Conservation (phyloP, 1,140 invertebrate species). For the Bombus waltoni region DNA sequence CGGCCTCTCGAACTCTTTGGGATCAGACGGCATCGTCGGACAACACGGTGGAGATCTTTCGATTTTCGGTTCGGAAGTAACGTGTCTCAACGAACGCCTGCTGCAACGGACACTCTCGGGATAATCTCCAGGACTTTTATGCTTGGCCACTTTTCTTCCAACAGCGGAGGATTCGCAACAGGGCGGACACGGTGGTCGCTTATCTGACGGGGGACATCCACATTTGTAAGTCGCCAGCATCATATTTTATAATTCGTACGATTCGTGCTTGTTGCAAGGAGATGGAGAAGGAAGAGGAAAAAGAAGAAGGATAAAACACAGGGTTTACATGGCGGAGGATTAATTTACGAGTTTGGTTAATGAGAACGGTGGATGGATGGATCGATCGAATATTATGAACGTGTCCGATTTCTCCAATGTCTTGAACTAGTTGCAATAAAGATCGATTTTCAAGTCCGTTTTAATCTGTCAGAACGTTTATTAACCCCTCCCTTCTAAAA, state of each 20-base stretch:
- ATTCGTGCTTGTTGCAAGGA: background rate
- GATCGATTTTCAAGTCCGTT: background rate
- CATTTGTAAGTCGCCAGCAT: constrained; percentile 65
- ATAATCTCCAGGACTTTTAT: no score
- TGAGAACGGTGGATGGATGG: background rate
- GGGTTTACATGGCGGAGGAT: background rate
- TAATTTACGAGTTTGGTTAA: background rate
- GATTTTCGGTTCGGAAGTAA: background rate
- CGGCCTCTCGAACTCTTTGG: background rate
- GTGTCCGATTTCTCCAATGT: background rate
- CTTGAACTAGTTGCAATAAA: background rate
- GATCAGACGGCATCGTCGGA: background rate
- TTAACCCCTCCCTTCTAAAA: no score
- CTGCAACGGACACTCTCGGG: no score
- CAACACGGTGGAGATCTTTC: background rate
- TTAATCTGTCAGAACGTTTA: background rate
- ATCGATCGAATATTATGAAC: constrained; percentile 1
- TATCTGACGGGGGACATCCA: constrained; percentile 55
- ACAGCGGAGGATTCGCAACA: background rate
- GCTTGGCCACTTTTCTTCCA: no score
- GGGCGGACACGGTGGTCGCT: constrained; percentile 16
- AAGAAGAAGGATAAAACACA: background rate
- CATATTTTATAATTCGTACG: constrained; percentile 48
- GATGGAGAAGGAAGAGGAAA: background rate
- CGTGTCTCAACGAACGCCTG: background rate